These are phyloP conservation scores for Drosophila seclusa DNA, from an alignment of 2,888 invertebrate species.

Conservation along the genomic window DNA sequence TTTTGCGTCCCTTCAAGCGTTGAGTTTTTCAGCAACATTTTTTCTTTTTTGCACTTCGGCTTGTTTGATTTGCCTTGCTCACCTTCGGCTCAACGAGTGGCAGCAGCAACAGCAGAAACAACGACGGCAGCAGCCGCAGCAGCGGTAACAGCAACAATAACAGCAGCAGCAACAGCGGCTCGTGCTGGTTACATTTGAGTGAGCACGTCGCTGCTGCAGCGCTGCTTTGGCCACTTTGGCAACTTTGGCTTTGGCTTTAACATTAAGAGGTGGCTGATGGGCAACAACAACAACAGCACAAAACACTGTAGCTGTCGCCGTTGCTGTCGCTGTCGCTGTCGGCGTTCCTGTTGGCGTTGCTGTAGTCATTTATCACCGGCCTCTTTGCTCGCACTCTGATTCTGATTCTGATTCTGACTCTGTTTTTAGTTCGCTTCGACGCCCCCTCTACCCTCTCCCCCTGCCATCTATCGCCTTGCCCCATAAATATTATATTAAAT, in stretches of 20 bases:
- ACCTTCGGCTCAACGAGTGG: constrained; percentile 68
- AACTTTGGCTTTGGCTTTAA: constrained; percentile 2
- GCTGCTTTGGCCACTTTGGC: constrained; percentile 15
- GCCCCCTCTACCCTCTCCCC: not conserved
- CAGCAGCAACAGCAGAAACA: constrained; percentile 24
- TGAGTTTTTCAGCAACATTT: constrained; percentile 43
- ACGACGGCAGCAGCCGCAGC: constrained; percentile 26
- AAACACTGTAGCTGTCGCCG: constrained; percentile 22
- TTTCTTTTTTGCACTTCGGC: constrained; percentile 59
- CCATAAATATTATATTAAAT: constrained; percentile 73
- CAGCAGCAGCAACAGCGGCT: constrained; percentile 41
- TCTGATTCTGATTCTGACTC: constrained; percentile 9
- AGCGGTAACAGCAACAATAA: constrained; percentile 19
- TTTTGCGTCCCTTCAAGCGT: constrained; percentile 75
- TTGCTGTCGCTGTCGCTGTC: constrained; percentile 4
- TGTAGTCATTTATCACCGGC: constrained; percentile 66
- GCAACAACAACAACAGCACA: constrained; percentile 19
- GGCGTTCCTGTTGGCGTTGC: constrained; percentile 14
- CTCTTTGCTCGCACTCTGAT: constrained; percentile 44
- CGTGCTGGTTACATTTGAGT: constrained; percentile 80
- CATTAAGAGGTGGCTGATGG: constrained; percentile 28
- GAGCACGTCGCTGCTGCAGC: constrained; percentile 61
- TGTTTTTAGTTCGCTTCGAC: not conserved
- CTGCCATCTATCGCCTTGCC: not conserved
- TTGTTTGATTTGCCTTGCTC: constrained; percentile 75